These are phyloP conservation scores for Ernsta delagoae DNA, from an alignment of 2,888 invertebrate genomes.

Conservation along the genomic window DNA sequence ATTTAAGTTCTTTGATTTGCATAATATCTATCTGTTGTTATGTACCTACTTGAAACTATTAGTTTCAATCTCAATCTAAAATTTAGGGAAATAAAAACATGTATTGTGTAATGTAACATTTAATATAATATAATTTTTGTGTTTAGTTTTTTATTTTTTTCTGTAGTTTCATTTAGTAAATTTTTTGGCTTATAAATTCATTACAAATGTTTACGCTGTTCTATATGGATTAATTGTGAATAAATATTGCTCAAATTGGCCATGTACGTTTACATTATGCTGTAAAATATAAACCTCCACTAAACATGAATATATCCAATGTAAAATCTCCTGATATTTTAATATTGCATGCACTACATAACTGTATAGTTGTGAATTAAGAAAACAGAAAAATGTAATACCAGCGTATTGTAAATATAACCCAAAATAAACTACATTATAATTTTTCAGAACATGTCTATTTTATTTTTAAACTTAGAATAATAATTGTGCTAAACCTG, in stretches of 20 bases:
- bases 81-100: too few relatives aligned
- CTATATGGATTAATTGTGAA: too few relatives aligned
- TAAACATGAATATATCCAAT: slow-evolving; percentile 27
- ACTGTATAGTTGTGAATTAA: slow-evolving; percentile 32
- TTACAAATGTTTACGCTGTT: too few relatives aligned
- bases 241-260: slow-evolving; percentile 15
- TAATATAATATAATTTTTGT: too few relatives aligned
- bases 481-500: slow-evolving; percentile 67
- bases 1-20: too few relatives aligned
- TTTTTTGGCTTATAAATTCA: too few relatives aligned
- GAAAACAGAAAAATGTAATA: slow-evolving; percentile 2
- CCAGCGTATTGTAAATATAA: slow-evolving; percentile 39
- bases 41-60: too few relatives aligned
- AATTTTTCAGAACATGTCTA: slow-evolving; percentile 63
- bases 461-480: slow-evolving; percentile 73
- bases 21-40: too few relatives aligned
- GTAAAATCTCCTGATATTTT: slow-evolving; percentile 4
- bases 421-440: slow-evolving; percentile 65
- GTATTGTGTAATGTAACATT: too few relatives aligned
- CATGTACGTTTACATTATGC: slow-evolving; percentile 7
- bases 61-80: too few relatives aligned
- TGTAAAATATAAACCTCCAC: slow-evolving; percentile 6
- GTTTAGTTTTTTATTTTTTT: too few relatives aligned
- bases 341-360: neutral
- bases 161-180: too few relatives aligned